phyloP scores from a whole-genome alignment of 1,140 invertebrate species.

The Colletes gigas region DNA sequence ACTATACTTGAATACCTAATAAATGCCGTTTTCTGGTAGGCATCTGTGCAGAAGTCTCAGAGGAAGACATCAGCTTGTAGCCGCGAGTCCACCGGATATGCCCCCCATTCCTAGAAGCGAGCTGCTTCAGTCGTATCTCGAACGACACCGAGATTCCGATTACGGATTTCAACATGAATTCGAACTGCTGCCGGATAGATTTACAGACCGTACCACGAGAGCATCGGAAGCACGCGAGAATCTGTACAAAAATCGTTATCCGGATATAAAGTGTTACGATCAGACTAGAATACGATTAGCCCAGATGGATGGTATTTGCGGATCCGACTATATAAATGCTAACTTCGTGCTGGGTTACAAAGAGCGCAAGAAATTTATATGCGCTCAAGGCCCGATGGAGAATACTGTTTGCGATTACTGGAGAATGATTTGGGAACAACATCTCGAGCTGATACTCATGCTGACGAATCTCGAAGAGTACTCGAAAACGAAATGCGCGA shows the following conservation, averaged over 20 bases:
- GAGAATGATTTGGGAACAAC: conserved; percentile 99
- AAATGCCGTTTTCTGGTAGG: conserved; percentile 72
- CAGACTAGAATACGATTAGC: conserved; percentile 93
- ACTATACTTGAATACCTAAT: conserved; percentile 46
- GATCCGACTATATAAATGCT: conserved; percentile 96
- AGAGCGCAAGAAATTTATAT: conserved; percentile 96
- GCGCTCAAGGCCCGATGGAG: conserved; percentile 96
- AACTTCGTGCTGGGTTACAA: conserved; percentile 96
- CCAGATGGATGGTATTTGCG: conserved; percentile 87
- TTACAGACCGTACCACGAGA: conserved; percentile 91
- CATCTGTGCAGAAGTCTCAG: conserved; percentile 84
- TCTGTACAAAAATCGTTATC: conserved; percentile 92
- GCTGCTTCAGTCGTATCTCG: conserved; percentile 87
- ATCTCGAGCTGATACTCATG: conserved; percentile 95
- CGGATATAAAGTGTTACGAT: conserved; percentile 95
- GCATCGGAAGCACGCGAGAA: conserved; percentile 95
- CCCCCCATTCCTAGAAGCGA: conserved; percentile 88
- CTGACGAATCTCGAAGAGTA: conserved; percentile 96
- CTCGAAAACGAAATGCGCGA: conserved; percentile 95
- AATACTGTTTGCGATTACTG: conserved; percentile 97
- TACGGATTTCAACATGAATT: conserved; percentile 95
- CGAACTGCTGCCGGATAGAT: conserved; percentile 91
- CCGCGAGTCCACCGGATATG: conserved; percentile 88
- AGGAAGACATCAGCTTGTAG: conserved; percentile 85
- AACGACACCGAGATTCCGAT: conserved; percentile 91